phyloP scores from a whole-genome alignment of 2,797 vertebrate genomes.

The Decapterus maruadsi region DNA sequence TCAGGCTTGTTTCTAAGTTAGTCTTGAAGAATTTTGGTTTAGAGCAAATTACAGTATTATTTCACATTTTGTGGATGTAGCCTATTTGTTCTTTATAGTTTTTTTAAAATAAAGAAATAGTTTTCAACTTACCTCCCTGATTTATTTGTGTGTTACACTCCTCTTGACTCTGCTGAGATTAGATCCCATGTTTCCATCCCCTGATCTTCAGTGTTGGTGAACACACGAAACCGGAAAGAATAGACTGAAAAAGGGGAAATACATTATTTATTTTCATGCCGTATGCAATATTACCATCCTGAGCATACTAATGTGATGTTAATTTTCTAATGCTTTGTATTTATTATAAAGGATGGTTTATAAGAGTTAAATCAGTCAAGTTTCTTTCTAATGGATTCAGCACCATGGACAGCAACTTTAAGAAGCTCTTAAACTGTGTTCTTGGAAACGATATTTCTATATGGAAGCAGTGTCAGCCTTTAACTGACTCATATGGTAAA shows the following conservation, averaged over 20 bases:
- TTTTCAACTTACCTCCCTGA: conserved; percentile 43
- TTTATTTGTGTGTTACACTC: conserved; percentile 28
- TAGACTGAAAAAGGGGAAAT: conserved; percentile 1
- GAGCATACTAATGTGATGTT: background rate
- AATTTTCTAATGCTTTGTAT: background rate
- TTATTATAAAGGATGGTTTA: background rate
- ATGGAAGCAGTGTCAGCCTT: background rate
- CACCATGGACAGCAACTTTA: conserved; percentile 58
- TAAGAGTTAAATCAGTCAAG: background rate
- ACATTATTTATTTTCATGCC: background rate
- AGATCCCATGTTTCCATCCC: conserved; percentile 49
- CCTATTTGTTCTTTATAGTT: background rate
- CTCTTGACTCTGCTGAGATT: conserved; percentile 23
- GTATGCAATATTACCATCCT: background rate
- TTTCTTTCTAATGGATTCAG: conserved; percentile 33
- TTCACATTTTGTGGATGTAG: background rate
- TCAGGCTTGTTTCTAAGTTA: background rate
- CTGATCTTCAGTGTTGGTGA: conserved; percentile 24
- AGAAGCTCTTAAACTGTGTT: background rate
- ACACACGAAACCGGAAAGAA: conserved; percentile 44
- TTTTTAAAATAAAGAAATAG: background rate
- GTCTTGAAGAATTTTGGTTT: background rate
- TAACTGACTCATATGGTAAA: conserved; percentile 15
- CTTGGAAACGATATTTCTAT: conserved; percentile 12
- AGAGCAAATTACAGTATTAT: background rate